phyloP scores from a whole-genome alignment of 2,888 invertebrate genomes.

The Dyspetes luteomarginatus region DNA sequence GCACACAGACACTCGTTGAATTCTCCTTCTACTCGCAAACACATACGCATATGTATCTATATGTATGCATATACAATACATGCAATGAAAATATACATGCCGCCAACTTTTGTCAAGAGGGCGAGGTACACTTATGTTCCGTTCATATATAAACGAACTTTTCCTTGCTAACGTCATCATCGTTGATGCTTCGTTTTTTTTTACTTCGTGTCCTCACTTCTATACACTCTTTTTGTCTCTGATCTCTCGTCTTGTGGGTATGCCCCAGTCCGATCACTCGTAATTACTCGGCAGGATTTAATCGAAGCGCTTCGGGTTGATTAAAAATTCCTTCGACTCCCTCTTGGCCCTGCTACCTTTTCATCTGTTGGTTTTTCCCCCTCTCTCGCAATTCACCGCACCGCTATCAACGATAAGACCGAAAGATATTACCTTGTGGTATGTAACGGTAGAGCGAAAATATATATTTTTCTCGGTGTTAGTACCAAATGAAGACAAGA shows the following conservation, averaged over 20 bases:
- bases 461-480: constrained; percentile 26
- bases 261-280: constrained; percentile 50
- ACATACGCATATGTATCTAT: background rate
- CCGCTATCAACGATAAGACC: constrained; percentile 54
- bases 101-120: constrained; percentile 46
- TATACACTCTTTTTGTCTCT: background rate
- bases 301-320: constrained; percentile 77
- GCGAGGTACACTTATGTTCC: background rate
- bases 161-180: constrained; percentile 55
- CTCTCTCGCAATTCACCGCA: constrained; percentile 40
- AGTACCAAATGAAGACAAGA: background rate
- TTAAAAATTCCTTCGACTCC: constrained; percentile 78
- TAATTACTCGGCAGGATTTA: constrained; percentile 82
- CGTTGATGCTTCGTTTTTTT: background rate
- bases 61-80: background rate
- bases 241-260: constrained; percentile 26
- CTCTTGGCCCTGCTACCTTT: constrained; percentile 60
- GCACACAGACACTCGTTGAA: constrained; percentile 7
- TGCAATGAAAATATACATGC: background rate
- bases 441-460: constrained; percentile 69
- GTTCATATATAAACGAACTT: constrained; percentile 29
- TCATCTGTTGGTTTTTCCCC: constrained; percentile 61
- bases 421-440: constrained; percentile 70
- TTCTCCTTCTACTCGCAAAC: background rate
- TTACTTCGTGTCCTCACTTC: background rate